Evolutionary conservation across 2,113 vertebrate species (phyloP).

Genomic region (Telmatochromis bifrenatus): DNA sequence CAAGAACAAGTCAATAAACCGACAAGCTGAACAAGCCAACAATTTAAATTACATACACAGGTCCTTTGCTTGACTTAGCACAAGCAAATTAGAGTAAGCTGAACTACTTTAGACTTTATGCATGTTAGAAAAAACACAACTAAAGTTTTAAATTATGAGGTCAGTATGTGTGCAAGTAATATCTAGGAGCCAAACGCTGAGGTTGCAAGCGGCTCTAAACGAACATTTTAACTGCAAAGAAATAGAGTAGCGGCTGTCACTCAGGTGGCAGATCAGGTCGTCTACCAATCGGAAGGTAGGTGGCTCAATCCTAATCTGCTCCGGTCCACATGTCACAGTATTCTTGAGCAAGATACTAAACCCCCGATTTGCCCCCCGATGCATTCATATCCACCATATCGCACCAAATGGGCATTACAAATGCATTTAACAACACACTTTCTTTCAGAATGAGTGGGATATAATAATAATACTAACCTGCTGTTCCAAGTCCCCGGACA

Average conservation of each 20-base stretch:
- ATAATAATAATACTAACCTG: slow-evolving; percentile 73
- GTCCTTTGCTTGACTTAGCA: neutral
- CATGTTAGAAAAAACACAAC: neutral
- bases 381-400: neutral
- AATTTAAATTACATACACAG: neutral
- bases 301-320: fast-evolving
- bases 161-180: neutral
- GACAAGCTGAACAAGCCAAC: neutral
- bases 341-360: neutral
- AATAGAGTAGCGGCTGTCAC: neutral
- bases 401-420: neutral
- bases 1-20: neutral
- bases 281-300: neutral
- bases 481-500: slow-evolving; percentile 79
- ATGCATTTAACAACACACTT: neutral
- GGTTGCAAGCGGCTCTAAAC: neutral
- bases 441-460: neutral
- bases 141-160: neutral
- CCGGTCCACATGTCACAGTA: neutral
- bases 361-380: fast-evolving
- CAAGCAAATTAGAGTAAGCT: neutral
- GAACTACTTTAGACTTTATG: neutral
- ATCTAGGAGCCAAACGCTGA: neutral
- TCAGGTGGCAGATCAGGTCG: neutral
- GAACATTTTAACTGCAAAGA: neutral